These are phyloP conservation scores for Gymnobelideus leadbeateri DNA, from an alignment of 2,113 vertebrate species.

Conservation along the genomic window DNA sequence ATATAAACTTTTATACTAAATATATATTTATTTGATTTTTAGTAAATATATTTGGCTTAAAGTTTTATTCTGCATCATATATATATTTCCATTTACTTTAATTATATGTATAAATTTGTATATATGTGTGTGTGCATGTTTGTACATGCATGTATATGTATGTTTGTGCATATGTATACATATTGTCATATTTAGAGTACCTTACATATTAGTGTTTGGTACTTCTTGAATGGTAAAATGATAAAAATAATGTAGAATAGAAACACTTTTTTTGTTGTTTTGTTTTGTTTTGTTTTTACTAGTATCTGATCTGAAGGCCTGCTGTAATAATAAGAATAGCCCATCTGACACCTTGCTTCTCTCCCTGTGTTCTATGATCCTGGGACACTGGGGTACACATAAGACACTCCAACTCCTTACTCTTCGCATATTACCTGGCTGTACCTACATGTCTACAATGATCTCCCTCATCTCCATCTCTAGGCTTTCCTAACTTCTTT, in stretches of 20 bases:
- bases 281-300: background rate
- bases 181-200: background rate
- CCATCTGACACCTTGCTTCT: background rate
- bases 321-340: background rate
- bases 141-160: too few relatives aligned
- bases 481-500: background rate
- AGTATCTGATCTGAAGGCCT: background rate
- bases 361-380: background rate
- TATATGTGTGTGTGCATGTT: too few relatives aligned
- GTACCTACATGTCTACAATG: background rate
- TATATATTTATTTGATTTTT: too few relatives aligned
- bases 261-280: background rate
- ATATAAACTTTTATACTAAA: too few relatives aligned
- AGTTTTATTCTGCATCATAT: too few relatives aligned
- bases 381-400: background rate
- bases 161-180: too few relatives aligned
- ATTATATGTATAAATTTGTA: too few relatives aligned
- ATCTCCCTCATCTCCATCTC: background rate
- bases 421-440: background rate
- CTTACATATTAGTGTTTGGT: background rate
- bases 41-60: too few relatives aligned
- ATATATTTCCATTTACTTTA: too few relatives aligned
- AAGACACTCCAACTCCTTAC: background rate
- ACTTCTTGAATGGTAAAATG: background rate
- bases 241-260: background rate